Percentiles rank a stretch among this genome's conserved stretches.
These are phyloP conservation scores for Pseudopleuronectes americanus DNA, from an alignment of 2,797 vertebrate species.

Conservation along the genomic window DNA sequence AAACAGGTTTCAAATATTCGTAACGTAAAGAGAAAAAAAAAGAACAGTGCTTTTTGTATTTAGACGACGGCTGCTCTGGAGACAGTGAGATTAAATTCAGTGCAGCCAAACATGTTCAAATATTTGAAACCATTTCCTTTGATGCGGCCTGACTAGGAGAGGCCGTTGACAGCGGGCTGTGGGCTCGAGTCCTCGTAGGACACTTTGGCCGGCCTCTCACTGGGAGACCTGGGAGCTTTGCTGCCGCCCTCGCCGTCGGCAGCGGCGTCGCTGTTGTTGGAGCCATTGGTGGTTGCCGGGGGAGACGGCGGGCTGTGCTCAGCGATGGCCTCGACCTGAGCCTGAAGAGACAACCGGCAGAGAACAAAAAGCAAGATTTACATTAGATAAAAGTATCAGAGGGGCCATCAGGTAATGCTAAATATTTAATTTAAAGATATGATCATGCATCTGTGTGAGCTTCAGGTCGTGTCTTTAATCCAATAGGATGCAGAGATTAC, in stretches of 20 bases:
- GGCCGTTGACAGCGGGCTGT: slow-evolving; percentile 91
- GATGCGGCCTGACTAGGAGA: slow-evolving; percentile 87
- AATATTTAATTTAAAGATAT: too few species aligned
- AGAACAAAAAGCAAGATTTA: too few species aligned
- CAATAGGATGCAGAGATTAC: too few species aligned
- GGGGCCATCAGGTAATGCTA: too few species aligned
- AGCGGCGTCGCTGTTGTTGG: slow-evolving; percentile 64
- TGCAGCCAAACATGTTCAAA: slow-evolving; percentile 64
- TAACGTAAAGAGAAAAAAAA: slow-evolving; percentile 40
- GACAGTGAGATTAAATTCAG: slow-evolving; percentile 43
- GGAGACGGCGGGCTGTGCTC: slow-evolving; percentile 85
- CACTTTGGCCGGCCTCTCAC: slow-evolving; percentile 83
- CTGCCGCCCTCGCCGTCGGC: slow-evolving; percentile 58
- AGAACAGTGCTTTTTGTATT: slow-evolving; percentile 70
- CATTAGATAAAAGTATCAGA: too few species aligned
- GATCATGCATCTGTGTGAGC: too few species aligned
- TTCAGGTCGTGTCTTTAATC: too few species aligned
- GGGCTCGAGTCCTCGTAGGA: slow-evolving; percentile 84
- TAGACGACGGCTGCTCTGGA: slow-evolving; percentile 50
- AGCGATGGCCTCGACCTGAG: slow-evolving; percentile 87
- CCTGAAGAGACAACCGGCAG: slow-evolving; percentile 50
- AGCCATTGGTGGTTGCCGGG: slow-evolving; percentile 88
- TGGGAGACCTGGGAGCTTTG: slow-evolving; percentile 80
- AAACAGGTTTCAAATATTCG: slow-evolving; percentile 73
- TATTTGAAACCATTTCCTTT: slow-evolving; percentile 69